Evolutionary conservation across 2,888 invertebrate genomes (phyloP).

Genomic region (Pantelozetes paolii): DNA sequence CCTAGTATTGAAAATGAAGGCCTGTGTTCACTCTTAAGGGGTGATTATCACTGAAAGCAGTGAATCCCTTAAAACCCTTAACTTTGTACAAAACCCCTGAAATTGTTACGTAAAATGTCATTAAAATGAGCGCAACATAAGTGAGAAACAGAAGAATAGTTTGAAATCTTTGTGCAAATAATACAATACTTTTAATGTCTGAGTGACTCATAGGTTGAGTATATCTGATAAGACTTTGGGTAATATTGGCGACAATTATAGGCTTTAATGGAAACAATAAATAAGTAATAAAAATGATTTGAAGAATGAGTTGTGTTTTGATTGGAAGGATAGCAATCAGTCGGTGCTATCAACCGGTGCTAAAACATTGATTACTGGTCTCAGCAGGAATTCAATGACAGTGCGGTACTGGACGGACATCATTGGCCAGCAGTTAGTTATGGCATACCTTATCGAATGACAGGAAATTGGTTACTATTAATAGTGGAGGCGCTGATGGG

Average conservation of each 20-base stretch:
- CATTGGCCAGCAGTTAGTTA: not conserved
- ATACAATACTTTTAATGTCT: no score
- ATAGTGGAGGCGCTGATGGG: not conserved
- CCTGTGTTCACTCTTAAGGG: no score
- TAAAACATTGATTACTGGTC: not conserved
- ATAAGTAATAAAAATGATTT: not conserved
- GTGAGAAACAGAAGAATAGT: no score
- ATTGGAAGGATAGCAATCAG: not conserved
- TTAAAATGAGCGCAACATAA: no score
- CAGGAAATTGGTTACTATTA: slow-evolving; percentile 17
- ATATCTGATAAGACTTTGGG: slow-evolving; percentile 6
- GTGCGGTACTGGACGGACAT: not conserved
- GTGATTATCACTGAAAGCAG: no score
- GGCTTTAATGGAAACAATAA: not conserved
- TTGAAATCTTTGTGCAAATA: no score
- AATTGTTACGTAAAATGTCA: no score
- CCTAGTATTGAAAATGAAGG: no score
- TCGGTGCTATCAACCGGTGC: not conserved
- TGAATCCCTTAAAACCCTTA: no score
- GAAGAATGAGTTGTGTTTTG: not conserved
- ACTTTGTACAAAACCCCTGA: no score
- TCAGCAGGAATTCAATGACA: not conserved
- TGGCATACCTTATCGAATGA: not conserved
- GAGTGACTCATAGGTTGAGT: not conserved
- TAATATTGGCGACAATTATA: slow-evolving; percentile 1